A percentile compares a stretch with the other conserved stretches of the same genome.
Conservation (phyloP, 2,888 invertebrate genomes). For the Agonopterix subpropinquella region DNA sequence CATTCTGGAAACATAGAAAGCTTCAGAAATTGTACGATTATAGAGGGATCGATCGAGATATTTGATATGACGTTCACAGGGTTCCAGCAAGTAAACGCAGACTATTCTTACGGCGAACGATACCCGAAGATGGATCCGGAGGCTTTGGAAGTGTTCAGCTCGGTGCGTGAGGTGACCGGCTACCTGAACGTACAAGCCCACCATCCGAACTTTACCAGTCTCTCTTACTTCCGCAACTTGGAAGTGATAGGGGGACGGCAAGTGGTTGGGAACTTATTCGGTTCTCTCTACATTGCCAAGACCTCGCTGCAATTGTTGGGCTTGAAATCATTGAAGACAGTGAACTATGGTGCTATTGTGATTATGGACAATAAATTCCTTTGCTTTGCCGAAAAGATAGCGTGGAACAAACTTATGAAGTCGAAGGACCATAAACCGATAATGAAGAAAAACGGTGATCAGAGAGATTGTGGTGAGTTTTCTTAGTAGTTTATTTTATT, state of each 20-base stretch:
- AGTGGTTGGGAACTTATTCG: conserved; percentile 88
- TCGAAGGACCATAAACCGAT: conserved; percentile 83
- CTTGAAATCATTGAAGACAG: conserved; percentile 86
- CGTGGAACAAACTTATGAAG: conserved; percentile 88
- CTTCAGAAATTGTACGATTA: conserved; percentile 94
- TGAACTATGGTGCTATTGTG: conserved; percentile 91
- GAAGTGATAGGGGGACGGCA: conserved; percentile 95
- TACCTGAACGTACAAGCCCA: conserved; percentile 93
- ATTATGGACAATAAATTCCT: conserved; percentile 92
- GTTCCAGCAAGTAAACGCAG: conserved; percentile 87
- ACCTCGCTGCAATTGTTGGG: conserved; percentile 90
- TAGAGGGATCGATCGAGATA: conserved; percentile 94
- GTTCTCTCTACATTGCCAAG: conserved; percentile 93
- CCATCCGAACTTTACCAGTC: conserved; percentile 88
- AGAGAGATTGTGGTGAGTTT: conserved; percentile 83
- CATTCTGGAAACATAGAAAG: conserved; percentile 92
- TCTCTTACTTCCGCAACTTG: conserved; percentile 94
- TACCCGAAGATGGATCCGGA: conserved; percentile 90
- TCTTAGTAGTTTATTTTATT: conserved; percentile 28
- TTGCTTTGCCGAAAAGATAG: conserved; percentile 90
- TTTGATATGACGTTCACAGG: conserved; percentile 93
- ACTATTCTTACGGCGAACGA: conserved; percentile 87
- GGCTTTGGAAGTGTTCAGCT: conserved; percentile 90
- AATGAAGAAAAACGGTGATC: conserved; percentile 84
- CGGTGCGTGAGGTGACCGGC: conserved; percentile 94